Evolutionary conservation across 2,113 vertebrate species (phyloP).

Genomic region (Plecotus auritus): DNA sequence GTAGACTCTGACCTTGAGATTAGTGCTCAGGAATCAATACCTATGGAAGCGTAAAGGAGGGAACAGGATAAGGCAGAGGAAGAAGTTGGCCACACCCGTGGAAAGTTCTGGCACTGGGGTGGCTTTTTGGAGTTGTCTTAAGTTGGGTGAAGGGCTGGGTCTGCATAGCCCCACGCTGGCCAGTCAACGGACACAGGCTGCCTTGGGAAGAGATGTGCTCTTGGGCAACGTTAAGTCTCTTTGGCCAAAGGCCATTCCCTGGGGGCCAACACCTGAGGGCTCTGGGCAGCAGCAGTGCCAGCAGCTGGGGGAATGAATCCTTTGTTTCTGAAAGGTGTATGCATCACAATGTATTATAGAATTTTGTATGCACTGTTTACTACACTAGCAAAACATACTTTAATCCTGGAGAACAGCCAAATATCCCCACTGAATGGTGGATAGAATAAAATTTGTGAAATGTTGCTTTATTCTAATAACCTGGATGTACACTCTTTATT

Average conservation of each 20-base stretch:
- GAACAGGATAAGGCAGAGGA: neutral
- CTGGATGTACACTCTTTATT: neutral
- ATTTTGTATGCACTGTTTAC: neutral
- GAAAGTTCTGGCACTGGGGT: neutral
- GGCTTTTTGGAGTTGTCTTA: neutral
- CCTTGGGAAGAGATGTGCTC: neutral
- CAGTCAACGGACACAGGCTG: neutral
- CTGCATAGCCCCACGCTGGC: neutral
- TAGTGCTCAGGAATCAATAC: neutral
- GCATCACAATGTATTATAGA: neutral
- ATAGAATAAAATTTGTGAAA: neutral
- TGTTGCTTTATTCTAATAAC: neutral
- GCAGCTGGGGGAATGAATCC: neutral
- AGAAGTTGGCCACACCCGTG: neutral
- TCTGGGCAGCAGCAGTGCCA: neutral
- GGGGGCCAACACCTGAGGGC: neutral
- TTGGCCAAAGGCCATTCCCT: neutral
- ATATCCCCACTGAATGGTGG: neutral
- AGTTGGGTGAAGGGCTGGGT: neutral
- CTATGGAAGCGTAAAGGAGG: neutral
- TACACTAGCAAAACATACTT: neutral
- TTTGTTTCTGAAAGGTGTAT: neutral
- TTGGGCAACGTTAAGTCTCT: neutral
- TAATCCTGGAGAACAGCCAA: neutral
- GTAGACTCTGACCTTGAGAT: neutral